These are phyloP conservation scores for Macrophya alboannulata DNA, from an alignment of 2,888 invertebrate species.

Conservation along the genomic window DNA sequence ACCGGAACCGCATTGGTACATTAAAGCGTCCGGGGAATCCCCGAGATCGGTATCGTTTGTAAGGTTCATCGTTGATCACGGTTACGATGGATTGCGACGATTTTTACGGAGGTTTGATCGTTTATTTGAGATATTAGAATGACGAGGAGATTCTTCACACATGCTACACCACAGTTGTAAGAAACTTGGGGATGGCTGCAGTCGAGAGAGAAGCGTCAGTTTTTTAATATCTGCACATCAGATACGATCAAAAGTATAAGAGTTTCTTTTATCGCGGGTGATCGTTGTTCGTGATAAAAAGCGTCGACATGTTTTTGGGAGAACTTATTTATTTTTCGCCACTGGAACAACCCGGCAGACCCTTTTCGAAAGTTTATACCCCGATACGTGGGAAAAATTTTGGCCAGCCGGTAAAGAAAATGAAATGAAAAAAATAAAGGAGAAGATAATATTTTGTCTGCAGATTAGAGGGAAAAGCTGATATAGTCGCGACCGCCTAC, in stretches of 20 bases:
- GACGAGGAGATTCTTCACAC: neutral
- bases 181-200: neutral
- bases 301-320: too few relatives aligned
- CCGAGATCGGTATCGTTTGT: constrained; percentile 59
- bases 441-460: neutral
- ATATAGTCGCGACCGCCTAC: neutral
- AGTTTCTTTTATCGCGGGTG: too few relatives aligned
- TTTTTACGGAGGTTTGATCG: neutral
- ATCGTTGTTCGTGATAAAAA: too few relatives aligned
- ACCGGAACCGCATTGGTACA: constrained; percentile 82
- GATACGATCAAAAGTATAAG: too few relatives aligned
- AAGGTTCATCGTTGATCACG: constrained; percentile 62
- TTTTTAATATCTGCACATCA: neutral
- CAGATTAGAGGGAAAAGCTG: constrained; percentile 11
- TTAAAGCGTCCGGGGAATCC: constrained; percentile 6
- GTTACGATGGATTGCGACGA: neutral
- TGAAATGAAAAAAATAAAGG: neutral
- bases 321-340: neutral
- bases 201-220: neutral
- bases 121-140: neutral
- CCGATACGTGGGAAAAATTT: neutral
- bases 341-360: too few relatives aligned
- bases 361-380: neutral
- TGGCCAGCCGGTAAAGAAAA: neutral
- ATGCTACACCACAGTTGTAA: neutral